Conservation (phyloP, 2,113 vertebrate genomes). For the Esox niger region DNA sequence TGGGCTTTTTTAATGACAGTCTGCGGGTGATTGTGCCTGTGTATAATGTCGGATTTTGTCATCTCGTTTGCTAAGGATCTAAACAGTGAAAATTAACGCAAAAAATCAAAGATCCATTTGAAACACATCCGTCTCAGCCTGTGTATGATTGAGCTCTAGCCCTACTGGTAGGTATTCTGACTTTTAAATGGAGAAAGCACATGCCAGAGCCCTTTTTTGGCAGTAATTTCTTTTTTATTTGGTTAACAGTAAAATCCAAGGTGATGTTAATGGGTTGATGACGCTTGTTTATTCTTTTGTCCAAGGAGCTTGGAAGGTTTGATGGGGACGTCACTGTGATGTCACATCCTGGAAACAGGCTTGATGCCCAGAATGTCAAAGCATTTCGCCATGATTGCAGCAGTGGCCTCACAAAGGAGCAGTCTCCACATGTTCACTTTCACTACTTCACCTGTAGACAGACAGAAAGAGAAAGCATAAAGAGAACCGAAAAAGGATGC, state of each 20-base stretch:
- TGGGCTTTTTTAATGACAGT: no score
- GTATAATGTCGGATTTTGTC: no score
- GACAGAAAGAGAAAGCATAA: neutral
- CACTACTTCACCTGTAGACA: constrained; percentile 81
- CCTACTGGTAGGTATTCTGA: neutral
- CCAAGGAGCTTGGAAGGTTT: neutral
- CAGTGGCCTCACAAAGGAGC: constrained; percentile 90
- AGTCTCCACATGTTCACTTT: constrained; percentile 96
- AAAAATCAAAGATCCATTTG: neutral
- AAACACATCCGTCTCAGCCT: neutral
- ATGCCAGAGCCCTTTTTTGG: neutral
- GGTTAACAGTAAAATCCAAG: neutral
- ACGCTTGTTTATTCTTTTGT: neutral
- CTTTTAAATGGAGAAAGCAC: constrained; percentile 12
- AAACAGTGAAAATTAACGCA: neutral
- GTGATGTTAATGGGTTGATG: neutral
- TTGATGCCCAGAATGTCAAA: constrained; percentile 92
- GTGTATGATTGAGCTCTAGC: constrained; percentile 1
- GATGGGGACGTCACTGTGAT: neutral
- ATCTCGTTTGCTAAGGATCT: no score
- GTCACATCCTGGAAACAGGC: constrained; percentile 92
- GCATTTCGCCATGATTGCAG: constrained; percentile 88
- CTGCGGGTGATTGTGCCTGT: no score
- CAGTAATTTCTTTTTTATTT: neutral
- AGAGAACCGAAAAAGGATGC: neutral